phyloP scores from a whole-genome alignment of 2,888 invertebrate species.

The Muscina levida region DNA sequence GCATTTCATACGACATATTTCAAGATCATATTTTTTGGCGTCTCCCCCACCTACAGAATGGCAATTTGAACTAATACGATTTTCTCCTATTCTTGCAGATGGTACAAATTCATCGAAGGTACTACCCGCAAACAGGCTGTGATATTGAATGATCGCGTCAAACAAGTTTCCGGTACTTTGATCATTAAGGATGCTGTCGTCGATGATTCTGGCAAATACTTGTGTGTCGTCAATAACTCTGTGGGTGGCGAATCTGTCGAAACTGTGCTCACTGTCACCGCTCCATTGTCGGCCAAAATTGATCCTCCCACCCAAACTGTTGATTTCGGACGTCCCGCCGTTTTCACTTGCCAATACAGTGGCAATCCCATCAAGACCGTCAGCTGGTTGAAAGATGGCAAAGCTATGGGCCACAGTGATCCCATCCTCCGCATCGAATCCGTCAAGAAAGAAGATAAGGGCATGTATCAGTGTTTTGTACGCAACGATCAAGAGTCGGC shows the following conservation, averaged over 20 bases:
- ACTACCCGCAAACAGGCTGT: conserved; percentile 93
- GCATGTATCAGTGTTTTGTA: conserved; percentile 98
- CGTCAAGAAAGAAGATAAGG: conserved; percentile 95
- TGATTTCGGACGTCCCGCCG: conserved; percentile 95
- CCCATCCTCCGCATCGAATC: conserved; percentile 91
- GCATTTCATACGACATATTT: conserved; percentile 56
- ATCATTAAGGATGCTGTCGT: conserved; percentile 95
- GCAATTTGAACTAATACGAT: conserved; percentile 10
- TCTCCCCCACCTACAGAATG: conserved; percentile 16
- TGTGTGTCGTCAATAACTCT: conserved; percentile 96
- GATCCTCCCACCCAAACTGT: conserved; percentile 95
- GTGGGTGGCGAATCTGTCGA: conserved; percentile 96
- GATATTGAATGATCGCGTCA: conserved; percentile 92
- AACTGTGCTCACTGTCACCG: conserved; percentile 94
- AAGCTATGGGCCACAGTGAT: conserved; percentile 90
- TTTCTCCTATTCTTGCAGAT: conserved; percentile 84
- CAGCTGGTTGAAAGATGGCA: conserved; percentile 96
- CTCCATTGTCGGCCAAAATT: conserved; percentile 92
- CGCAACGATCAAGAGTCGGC: conserved; percentile 96
- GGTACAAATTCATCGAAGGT: conserved; percentile 96
- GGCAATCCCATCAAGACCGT: conserved; percentile 95
- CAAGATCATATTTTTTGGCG: conserved; percentile 59
- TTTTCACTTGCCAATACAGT: conserved; percentile 93
- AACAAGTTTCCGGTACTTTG: conserved; percentile 95
- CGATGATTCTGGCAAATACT: conserved; percentile 95